Conservation (phyloP, 2,888 invertebrate species). For the Erebia ligea region DNA sequence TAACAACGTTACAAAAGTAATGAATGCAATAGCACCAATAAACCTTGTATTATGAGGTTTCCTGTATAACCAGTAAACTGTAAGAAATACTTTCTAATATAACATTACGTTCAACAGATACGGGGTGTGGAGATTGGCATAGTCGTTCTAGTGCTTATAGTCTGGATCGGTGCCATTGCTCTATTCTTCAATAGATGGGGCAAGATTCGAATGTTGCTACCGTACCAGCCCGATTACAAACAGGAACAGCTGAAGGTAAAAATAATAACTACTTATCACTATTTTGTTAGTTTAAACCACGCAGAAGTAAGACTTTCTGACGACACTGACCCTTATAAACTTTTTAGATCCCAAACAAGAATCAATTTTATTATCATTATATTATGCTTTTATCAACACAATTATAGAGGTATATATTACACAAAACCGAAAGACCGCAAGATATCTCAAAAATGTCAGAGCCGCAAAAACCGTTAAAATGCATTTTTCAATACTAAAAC, state of each 20-base stretch:
- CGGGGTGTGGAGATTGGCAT: conserved; percentile 96
- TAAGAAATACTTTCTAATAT: neutral
- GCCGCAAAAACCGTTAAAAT: neutral
- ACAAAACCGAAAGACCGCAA: too few species aligned
- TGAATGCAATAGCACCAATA: too few species aligned
- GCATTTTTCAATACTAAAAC: neutral
- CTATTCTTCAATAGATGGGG: conserved; percentile 95
- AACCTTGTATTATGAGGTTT: too few species aligned
- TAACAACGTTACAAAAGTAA: too few species aligned
- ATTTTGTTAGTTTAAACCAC: neutral
- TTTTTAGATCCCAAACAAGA: neutral
- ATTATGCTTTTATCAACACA: neutral
- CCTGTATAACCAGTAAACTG: neutral
- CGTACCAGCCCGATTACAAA: conserved; percentile 96
- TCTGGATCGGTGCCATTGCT: conserved; percentile 94
- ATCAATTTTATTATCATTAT: neutral
- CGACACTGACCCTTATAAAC: conserved; percentile 1
- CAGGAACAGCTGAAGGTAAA: conserved; percentile 90
- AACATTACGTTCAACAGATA: conserved; percentile 81
- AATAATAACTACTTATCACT: conserved; percentile 14
- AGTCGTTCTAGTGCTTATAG: conserved; percentile 90
- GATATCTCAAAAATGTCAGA: neutral
- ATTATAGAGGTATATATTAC: neutral
- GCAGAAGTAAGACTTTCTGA: conserved; percentile 2
- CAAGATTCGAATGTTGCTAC: conserved; percentile 94